A percentile compares a stretch with the other conserved stretches of the same genome.
Evolutionary conservation across 2,888 invertebrate genomes (phyloP).

Genomic region (Ichneumoninae sp.): DNA sequence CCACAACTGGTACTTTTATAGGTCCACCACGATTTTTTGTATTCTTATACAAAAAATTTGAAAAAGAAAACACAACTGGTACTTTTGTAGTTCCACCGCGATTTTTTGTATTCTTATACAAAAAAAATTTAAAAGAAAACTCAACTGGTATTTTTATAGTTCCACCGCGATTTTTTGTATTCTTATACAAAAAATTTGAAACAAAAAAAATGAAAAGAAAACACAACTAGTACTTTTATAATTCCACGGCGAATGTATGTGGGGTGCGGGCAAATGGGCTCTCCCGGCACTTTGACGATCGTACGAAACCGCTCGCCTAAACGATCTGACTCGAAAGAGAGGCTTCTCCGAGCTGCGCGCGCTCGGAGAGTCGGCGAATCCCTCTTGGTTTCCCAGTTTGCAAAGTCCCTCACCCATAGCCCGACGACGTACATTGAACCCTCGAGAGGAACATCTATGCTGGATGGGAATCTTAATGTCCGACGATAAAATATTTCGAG

Average conservation of each 20-base stretch:
- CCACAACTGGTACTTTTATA: conserved; percentile 65
- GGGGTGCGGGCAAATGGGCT: conserved; percentile 67
- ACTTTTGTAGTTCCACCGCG: conserved; percentile 67
- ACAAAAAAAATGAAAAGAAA: no score
- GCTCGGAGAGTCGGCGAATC: background rate
- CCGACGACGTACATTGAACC: conserved; percentile 31
- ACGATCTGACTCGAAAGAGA: conserved; percentile 61
- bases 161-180: no score
- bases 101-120: no score
- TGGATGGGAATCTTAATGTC: conserved; percentile 70
- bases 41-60: conserved; percentile 17
- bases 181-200: no score
- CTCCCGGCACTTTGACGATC: conserved; percentile 67
- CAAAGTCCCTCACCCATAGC: conserved; percentile 48
- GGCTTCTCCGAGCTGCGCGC: conserved; percentile 35
- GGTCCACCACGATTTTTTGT: conserved; percentile 66
- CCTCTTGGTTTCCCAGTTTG: conserved; percentile 26
- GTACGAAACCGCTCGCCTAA: conserved; percentile 66
- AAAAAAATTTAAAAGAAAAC: no score
- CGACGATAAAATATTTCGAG: conserved; percentile 70
- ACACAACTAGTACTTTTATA: no score
- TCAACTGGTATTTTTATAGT: no score
- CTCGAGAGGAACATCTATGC: conserved; percentile 53
- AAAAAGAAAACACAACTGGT: conserved; percentile 58
- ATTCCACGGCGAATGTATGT: conserved; percentile 68